phyloP scores from a whole-genome alignment of 2,113 vertebrate genomes.

The Gavialis gangeticus region DNA sequence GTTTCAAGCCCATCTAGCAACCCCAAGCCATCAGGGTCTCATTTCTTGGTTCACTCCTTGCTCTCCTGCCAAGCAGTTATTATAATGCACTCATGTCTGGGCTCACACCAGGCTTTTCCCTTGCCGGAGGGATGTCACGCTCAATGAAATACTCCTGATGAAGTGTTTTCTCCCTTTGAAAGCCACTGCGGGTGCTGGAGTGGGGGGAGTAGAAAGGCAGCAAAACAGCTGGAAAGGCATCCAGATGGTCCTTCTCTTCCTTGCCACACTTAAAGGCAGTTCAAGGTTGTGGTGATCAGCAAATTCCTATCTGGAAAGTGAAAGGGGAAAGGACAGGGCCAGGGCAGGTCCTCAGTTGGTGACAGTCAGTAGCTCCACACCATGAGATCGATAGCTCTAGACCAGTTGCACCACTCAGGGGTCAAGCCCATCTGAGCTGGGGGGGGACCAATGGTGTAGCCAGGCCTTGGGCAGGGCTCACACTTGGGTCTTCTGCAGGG shows the following conservation, averaged over 20 bases:
- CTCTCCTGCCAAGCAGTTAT: background rate
- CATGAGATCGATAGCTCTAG: background rate
- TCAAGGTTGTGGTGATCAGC: slow-evolving; percentile 1
- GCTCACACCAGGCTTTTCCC: background rate
- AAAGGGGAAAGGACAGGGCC: slow-evolving; percentile 31
- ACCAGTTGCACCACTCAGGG: rapidly evolving
- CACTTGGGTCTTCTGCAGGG: background rate
- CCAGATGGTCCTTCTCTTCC: slow-evolving; percentile 28
- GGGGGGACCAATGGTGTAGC: background rate
- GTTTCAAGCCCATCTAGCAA: slow-evolving; percentile 31
- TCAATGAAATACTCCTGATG: background rate
- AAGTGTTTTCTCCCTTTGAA: background rate
- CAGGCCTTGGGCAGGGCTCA: background rate
- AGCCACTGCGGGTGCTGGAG: background rate
- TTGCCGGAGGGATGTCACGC: background rate
- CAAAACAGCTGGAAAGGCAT: background rate
- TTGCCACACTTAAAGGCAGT: background rate
- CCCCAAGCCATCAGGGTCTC: slow-evolving; percentile 6
- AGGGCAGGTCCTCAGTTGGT: background rate
- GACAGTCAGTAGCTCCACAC: background rate
- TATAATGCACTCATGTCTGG: background rate
- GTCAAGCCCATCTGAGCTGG: background rate
- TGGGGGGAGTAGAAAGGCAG: background rate
- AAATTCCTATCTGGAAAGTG: background rate
- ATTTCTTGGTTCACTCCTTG: background rate